phyloP scores from a whole-genome alignment of 2,797 vertebrate genomes.

The Enteromius fasciolatus region DNA sequence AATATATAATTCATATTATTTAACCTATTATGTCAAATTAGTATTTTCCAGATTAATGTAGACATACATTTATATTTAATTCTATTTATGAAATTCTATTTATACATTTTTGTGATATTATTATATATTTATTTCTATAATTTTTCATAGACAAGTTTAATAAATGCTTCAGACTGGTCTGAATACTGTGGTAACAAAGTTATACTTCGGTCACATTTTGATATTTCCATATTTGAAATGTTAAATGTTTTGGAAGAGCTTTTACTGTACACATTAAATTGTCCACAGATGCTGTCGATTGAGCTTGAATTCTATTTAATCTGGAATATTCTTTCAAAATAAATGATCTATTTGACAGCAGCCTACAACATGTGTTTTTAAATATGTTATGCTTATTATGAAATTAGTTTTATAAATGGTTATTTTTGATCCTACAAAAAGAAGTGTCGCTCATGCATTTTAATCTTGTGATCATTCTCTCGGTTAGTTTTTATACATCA shows the following conservation, averaged over 20 bases:
- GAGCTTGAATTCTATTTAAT: neutral
- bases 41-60: neutral
- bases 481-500: neutral
- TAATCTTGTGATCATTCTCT: constrained; percentile 19
- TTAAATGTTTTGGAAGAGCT: neutral
- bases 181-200: neutral
- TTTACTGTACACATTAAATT: neutral
- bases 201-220: neutral
- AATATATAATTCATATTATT: neutral
- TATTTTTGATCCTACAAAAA: constrained; percentile 19
- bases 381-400: neutral
- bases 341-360: neutral
- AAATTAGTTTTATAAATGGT: constrained; percentile 40
- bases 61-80: neutral
- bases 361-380: neutral
- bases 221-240: neutral
- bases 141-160: neutral
- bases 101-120: neutral
- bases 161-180: neutral
- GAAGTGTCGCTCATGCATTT: constrained; percentile 36
- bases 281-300: constrained; percentile 1
- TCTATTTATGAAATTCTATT: neutral
- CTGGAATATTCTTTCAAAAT: neutral
- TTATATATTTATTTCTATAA: neutral
- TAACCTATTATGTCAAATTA: neutral